A percentile compares a stretch with the other conserved stretches of the same genome.
These are phyloP conservation scores for Sus cebifrons DNA, from an alignment of 2,797 vertebrate genomes.

Conservation along the genomic window DNA sequence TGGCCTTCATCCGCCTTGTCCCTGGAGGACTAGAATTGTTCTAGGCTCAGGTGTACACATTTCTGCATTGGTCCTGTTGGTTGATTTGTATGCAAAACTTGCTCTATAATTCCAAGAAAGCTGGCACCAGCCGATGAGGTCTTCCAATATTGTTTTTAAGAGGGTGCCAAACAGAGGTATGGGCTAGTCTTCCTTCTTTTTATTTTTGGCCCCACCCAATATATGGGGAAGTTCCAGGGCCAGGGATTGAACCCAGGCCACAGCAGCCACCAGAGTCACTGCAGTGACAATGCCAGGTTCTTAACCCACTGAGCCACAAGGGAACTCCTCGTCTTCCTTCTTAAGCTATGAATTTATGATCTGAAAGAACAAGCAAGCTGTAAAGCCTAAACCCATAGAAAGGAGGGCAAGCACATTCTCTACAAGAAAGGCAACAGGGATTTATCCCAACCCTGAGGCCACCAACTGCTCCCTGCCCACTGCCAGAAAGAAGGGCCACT, in stretches of 20 bases:
- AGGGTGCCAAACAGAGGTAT: not conserved
- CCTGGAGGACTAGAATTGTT: not conserved
- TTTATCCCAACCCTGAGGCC: not conserved
- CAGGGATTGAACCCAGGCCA: no score
- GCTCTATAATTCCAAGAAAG: not conserved
- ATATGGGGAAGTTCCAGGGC: no score
- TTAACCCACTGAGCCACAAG: no score
- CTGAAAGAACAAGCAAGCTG: not conserved
- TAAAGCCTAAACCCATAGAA: not conserved
- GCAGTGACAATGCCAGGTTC: no score
- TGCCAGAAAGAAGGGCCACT: not conserved
- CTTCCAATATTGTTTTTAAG: not conserved
- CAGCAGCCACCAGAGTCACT: no score
- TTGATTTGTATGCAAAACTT: not conserved
- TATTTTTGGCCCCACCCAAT: no score
- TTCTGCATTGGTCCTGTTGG: not conserved
- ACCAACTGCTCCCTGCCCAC: not conserved
- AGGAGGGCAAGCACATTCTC: not conserved
- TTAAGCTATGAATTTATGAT: not conserved
- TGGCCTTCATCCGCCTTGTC: not conserved
- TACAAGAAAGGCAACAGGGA: not conserved
- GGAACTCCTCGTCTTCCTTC: not conserved
- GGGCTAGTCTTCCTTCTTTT: not conserved
- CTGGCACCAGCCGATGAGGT: rapidly evolving
- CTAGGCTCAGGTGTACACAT: not conserved